phyloP scores from a whole-genome alignment of 2,888 invertebrate species.

The Meghimatium bilineatum region DNA sequence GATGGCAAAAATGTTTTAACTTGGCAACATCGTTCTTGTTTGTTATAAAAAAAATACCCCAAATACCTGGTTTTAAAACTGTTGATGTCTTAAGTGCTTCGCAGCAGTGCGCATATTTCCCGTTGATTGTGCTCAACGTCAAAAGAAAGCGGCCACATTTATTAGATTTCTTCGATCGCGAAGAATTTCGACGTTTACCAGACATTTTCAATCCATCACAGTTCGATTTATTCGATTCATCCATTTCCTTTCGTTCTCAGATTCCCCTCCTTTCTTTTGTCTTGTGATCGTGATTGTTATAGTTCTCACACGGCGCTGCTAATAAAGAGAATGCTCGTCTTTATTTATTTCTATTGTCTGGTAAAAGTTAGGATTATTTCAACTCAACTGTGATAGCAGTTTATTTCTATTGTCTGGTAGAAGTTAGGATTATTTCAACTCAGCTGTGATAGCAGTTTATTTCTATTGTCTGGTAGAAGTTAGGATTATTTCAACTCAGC shows the following conservation, averaged over 20 bases:
- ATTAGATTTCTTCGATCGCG: constrained; percentile 21
- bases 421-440: too few species aligned
- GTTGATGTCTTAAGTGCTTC: constrained; percentile 28
- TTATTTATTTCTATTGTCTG: background rate
- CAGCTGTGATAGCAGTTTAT: too few species aligned
- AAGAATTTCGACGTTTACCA: background rate
- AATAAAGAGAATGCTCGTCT: background rate
- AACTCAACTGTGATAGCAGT: too few species aligned
- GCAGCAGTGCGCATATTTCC: constrained; percentile 25
- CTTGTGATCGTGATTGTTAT: constrained; percentile 28
- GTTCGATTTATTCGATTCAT: constrained; percentile 28
- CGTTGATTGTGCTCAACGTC: background rate
- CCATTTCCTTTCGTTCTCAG: constrained; percentile 28
- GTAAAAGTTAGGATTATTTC: background rate
- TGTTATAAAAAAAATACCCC: constrained; percentile 8
- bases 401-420: too few species aligned
- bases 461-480: too few species aligned
- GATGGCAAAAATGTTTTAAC: background rate
- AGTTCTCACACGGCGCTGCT: background rate
- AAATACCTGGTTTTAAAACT: constrained; percentile 6
- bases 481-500: too few species aligned
- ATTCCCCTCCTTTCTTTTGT: constrained; percentile 1
- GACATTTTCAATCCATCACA: constrained; percentile 19
- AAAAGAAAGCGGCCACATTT: constrained; percentile 21
- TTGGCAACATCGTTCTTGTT: background rate